Evolutionary conservation across 1,140 invertebrate species (phyloP).

Genomic region (Ctenoplectra terminalis): DNA sequence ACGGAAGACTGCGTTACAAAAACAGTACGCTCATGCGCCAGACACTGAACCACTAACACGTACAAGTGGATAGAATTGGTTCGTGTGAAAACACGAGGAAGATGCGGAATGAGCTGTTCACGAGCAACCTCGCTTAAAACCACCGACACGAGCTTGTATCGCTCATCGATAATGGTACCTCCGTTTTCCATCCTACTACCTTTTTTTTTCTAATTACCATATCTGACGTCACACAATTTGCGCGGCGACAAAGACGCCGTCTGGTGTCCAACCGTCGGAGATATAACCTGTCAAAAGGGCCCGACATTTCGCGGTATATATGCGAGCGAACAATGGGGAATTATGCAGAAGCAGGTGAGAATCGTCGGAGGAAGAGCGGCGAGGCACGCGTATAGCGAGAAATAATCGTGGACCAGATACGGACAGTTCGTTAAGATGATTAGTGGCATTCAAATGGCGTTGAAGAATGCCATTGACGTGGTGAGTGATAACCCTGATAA

Average conservation of each 20-base stretch:
- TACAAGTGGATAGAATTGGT: no score
- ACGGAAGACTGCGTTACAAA: no score
- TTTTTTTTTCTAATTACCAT: not conserved
- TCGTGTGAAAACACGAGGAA: no score
- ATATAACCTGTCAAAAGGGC: slow-evolving; percentile 53
- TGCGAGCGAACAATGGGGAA: slow-evolving; percentile 40
- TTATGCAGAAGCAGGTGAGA: slow-evolving; percentile 22
- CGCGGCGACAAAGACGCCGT: not conserved
- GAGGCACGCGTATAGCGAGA: slow-evolving; percentile 24
- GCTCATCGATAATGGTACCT: no score
- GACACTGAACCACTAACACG: no score
- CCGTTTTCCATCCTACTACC: no score
- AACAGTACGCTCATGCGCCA: no score
- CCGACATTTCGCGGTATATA: slow-evolving; percentile 29
- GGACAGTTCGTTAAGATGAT: slow-evolving; percentile 76
- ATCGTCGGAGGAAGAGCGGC: not conserved
- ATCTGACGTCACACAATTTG: not conserved
- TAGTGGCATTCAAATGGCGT: slow-evolving; percentile 81
- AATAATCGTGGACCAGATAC: slow-evolving; percentile 1
- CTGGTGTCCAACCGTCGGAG: not conserved
- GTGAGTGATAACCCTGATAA: slow-evolving; percentile 74
- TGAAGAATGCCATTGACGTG: slow-evolving; percentile 83
- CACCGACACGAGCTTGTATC: no score
- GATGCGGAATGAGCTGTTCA: no score
- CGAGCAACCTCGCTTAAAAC: no score